These are phyloP conservation scores for Ericerus pela DNA, from an alignment of 1,140 invertebrate species.

Conservation along the genomic window DNA sequence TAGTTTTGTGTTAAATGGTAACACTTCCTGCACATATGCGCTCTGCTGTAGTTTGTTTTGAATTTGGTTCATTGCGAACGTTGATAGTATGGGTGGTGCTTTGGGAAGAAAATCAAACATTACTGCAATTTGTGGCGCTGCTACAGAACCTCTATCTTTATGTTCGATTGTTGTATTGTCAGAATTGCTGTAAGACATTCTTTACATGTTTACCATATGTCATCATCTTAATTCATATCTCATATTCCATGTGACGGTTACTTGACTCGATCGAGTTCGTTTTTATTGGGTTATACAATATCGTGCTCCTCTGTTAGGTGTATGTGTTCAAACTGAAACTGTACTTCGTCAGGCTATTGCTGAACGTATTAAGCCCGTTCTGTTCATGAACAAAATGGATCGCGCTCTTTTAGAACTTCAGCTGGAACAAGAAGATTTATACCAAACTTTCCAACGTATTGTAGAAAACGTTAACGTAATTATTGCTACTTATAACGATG, in stretches of 20 bases:
- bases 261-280: too few relatives aligned
- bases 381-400: slow-evolving; percentile 99
- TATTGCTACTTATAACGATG: slow-evolving; percentile 97
- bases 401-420: slow-evolving; percentile 89
- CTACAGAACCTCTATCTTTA: slow-evolving; percentile 19
- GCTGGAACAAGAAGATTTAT: slow-evolving; percentile 88
- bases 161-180: slow-evolving; percentile 16
- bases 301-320: slow-evolving; percentile 48
- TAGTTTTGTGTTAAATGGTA: slow-evolving; percentile 3
- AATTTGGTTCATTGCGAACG: not conserved
- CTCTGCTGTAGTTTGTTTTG: not conserved
- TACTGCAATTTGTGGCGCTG: slow-evolving; percentile 11
- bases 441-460: slow-evolving; percentile 99
- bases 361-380: slow-evolving; percentile 95
- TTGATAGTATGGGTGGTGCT: slow-evolving; percentile 16
- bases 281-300: not conserved
- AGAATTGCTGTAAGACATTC: not conserved
- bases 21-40: slow-evolving; percentile 2
- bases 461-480: slow-evolving; percentile 99
- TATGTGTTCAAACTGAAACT: slow-evolving; percentile 98
- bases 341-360: slow-evolving; percentile 97
- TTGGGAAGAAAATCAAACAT: slow-evolving; percentile 17
- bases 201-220: not conserved
- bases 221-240: not conserved
- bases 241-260: too few relatives aligned